Conservation (phyloP, 2,888 invertebrate species). For the Lamproptera curius region DNA sequence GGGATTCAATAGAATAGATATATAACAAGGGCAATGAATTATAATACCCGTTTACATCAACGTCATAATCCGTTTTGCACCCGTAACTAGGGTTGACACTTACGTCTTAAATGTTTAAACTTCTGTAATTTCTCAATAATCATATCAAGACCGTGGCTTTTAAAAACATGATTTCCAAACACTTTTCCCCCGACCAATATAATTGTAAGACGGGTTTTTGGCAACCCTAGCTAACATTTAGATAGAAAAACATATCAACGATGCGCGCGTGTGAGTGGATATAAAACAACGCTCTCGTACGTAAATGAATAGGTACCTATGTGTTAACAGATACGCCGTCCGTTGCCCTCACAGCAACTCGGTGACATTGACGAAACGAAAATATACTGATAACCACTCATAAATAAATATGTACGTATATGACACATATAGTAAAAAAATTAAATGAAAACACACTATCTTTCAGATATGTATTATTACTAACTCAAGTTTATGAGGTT, state of each 20-base stretch:
- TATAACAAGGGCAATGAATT: conserved; percentile 60
- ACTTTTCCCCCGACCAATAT: too few species aligned
- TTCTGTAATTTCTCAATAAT: too few species aligned
- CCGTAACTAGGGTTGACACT: conserved; percentile 29
- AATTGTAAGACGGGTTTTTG: too few species aligned
- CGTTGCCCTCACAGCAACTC: conserved; percentile 73
- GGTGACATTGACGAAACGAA: conserved; percentile 74
- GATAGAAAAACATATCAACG: conserved; percentile 41
- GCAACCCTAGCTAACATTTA: conserved; percentile 29
- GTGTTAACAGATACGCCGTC: conserved; percentile 63
- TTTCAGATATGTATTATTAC: too few species aligned
- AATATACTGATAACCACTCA: conserved; percentile 66
- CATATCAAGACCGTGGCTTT: too few species aligned
- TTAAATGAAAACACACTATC: conserved; percentile 11
- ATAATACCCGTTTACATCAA: conserved; percentile 55
- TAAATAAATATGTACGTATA: conserved; percentile 54
- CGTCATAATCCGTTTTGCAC: conserved; percentile 48
- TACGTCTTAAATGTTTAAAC: too few species aligned
- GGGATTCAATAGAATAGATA: conserved; percentile 40
- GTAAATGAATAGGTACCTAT: conserved; percentile 42
- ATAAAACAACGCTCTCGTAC: conserved; percentile 29
- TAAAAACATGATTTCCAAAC: background rate
- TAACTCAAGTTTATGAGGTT: too few species aligned
- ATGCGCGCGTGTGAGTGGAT: conserved; percentile 25
- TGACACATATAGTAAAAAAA: conserved; percentile 28